Conservation (phyloP, 2,113 vertebrate species). For the Nothocercus julius region DNA sequence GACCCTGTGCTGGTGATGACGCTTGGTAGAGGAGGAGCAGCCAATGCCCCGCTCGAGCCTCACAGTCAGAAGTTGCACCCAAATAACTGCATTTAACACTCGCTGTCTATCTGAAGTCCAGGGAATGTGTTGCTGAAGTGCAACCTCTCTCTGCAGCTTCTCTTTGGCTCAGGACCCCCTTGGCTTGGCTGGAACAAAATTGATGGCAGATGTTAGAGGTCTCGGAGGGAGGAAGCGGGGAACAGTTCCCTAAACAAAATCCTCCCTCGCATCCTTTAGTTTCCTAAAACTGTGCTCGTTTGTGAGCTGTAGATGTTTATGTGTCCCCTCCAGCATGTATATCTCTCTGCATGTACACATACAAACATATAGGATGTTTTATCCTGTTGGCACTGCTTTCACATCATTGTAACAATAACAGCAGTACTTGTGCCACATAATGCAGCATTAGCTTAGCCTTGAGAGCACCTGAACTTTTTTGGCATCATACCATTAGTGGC, state of each 20-base stretch:
- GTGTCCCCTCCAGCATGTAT: not conserved
- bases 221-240: not conserved
- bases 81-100: not conserved
- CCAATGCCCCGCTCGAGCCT: not conserved
- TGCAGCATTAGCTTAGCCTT: not conserved
- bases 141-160: not conserved
- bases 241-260: constrained; percentile 29
- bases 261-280: not conserved
- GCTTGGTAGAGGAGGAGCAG: not conserved
- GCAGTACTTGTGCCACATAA: not conserved
- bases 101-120: not conserved
- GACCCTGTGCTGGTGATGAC: not conserved
- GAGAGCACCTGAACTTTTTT: not conserved
- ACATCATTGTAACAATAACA: not conserved
- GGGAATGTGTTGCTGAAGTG: not conserved
- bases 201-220: constrained; percentile 17
- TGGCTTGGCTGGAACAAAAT: not conserved
- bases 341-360: not conserved
- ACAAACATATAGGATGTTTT: not conserved
- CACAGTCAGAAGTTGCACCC: not conserved
- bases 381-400: fast-evolving
- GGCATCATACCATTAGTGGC: not conserved
- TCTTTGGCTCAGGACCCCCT: not conserved
- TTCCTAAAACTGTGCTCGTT: constrained; percentile 19
- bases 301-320: constrained; percentile 18